These are phyloP conservation scores for Nomada hirtipes DNA, from an alignment of 2,888 invertebrate species.

Conservation along the genomic window DNA sequence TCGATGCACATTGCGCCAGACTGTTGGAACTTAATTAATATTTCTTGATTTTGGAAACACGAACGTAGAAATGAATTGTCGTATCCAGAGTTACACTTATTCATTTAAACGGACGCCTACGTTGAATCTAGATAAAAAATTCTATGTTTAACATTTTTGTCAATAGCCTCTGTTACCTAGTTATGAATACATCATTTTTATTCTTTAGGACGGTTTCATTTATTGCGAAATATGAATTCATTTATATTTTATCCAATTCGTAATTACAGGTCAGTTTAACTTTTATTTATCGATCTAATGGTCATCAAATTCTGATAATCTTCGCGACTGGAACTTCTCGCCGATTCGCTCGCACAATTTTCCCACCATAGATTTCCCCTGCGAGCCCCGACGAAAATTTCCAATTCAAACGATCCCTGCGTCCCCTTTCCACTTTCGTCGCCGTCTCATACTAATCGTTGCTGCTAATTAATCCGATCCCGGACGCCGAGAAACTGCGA, in stretches of 20 bases:
- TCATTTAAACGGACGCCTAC: not conserved
- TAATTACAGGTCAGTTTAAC: no score
- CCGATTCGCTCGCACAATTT: not conserved
- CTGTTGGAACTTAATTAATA: slow-evolving; percentile 5
- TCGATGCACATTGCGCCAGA: not conserved
- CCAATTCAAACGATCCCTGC: slow-evolving; percentile 10
- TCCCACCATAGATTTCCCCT: not conserved
- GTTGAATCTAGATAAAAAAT: no score
- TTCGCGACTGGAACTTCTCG: not conserved
- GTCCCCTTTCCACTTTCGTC: slow-evolving; percentile 3
- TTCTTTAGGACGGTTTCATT: not conserved
- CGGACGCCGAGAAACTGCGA: not conserved
- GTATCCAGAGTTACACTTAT: not conserved
- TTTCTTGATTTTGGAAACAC: not conserved
- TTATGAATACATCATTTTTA: no score
- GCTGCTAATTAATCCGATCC: slow-evolving; percentile 30
- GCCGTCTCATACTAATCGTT: slow-evolving; percentile 20
- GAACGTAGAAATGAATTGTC: not conserved
- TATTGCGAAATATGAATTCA: not conserved
- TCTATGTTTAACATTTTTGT: no score
- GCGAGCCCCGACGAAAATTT: not conserved
- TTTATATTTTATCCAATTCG: not conserved
- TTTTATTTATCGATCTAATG: no score
- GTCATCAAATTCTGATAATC: no score
- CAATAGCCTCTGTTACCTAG: no score